Evolutionary conservation across 2,113 vertebrate genomes (phyloP), one percentile per base, ranked within the genome.

Genomic region (Charina bottae): DNA sequence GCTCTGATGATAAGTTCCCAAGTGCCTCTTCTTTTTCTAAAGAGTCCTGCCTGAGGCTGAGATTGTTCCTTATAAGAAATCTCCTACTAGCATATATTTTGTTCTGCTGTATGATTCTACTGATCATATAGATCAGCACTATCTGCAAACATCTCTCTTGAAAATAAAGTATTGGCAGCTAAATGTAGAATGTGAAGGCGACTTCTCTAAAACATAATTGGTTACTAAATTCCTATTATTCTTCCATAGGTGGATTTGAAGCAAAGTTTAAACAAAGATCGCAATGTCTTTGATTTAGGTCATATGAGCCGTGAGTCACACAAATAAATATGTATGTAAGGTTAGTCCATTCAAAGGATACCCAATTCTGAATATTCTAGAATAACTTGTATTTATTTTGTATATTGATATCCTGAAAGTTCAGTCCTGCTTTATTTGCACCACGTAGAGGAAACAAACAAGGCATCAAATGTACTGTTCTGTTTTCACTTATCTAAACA

Each of bases 301-400:
- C 28, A 0, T 68, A 62, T n/a, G 49, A 62, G 37, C 89, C 54
- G 46, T 24, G 85, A 15, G 0, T 0, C 0, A 55, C 4, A 21
- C 49, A 55, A 55, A 10, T 68, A 42, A 46, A 55, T 59, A 91
- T n/a, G 0, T 0, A 0, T 90, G 78, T 89, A 93, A 90, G 46
- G 33, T 91, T 55, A 93, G 46, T 2, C 26, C 3, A 24, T 19
- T 88, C 85, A 11, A 0, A 0, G 0, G 92, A 78, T 59, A 68
- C 72, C 28, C 11, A 55, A 83, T 23, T 83, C 3, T 90, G 54
- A 58, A 58, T 83, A 26, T 92, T 87, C 42, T 90, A 94, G 28
- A 85, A 87, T 89, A 89, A 55, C 12, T 4, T 28, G 42, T n/a
- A 89, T 5, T 59, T 87, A 42, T 49, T 68, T n/a, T 89, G 37